phyloP scores from a whole-genome alignment of 23 tunicate species.

The Aplidium turbinatum region DNA sequence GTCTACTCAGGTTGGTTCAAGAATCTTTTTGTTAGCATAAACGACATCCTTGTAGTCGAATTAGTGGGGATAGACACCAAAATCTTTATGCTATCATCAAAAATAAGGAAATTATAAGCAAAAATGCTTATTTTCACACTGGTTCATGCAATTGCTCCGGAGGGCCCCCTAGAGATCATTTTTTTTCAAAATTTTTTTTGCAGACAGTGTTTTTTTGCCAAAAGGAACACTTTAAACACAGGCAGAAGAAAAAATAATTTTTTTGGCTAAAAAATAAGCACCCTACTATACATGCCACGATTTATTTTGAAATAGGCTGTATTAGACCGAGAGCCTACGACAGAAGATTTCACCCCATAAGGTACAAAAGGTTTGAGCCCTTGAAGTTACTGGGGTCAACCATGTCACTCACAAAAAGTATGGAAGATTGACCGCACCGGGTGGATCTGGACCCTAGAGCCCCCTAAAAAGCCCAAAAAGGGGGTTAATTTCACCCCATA shows the following conservation, averaged over 20 bases:
- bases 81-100: neutral
- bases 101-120: neutral
- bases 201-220: neutral
- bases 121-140: constrained; percentile 14
- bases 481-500: too few relatives aligned
- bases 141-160: neutral
- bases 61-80: neutral
- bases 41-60: constrained; percentile 9
- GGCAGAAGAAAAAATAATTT: neutral
- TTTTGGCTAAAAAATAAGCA: constrained; percentile 18
- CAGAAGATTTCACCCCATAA: too few relatives aligned
- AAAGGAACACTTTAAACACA: constrained; percentile 9
- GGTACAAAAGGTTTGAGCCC: too few relatives aligned
- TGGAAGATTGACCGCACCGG: too few relatives aligned
- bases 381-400: too few relatives aligned
- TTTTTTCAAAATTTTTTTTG: constrained; percentile 7
- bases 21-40: constrained; percentile 10
- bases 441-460: too few relatives aligned
- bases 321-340: too few relatives aligned
- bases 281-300: constrained; percentile 11
- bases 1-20: neutral
- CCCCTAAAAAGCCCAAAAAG: too few relatives aligned
- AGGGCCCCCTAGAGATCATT: neutral
- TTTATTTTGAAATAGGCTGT: too few relatives aligned
- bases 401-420: too few relatives aligned